Evolutionary conservation across 1,140 invertebrate species (phyloP).

Genomic region (Pomacea maculata): DNA sequence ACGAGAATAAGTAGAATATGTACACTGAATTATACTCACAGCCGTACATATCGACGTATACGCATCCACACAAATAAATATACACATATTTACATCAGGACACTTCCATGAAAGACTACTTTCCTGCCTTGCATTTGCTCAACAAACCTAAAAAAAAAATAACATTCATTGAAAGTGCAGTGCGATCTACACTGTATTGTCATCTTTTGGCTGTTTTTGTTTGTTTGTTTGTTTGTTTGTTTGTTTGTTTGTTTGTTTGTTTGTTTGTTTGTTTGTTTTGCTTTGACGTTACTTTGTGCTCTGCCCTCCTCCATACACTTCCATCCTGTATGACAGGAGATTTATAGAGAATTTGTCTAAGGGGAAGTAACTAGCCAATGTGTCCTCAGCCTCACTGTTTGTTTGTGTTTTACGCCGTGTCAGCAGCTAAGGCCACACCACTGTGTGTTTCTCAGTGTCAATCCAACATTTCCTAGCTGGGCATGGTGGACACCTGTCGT

Average conservation of each 20-base stretch:
- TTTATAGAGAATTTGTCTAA: neutral
- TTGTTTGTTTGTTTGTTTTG: neutral
- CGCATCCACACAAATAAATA: neutral
- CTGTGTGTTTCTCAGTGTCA: neutral
- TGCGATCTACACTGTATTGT: neutral
- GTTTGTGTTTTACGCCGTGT: too few species aligned
- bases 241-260: neutral
- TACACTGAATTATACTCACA: neutral
- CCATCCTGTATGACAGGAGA: neutral
- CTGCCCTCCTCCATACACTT: neutral
- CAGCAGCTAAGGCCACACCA: too few species aligned
- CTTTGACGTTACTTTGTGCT: neutral
- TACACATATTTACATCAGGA: neutral
- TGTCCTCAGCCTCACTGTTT: neutral
- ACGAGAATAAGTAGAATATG: neutral
- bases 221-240: too few species aligned
- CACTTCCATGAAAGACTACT: neutral
- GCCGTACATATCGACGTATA: neutral
- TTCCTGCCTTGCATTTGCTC: too few species aligned
- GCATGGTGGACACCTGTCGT: neutral
- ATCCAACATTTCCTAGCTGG: neutral
- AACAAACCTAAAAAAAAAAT: neutral
- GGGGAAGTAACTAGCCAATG: neutral
- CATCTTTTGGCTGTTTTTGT: neutral
- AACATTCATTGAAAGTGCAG: neutral